These are phyloP conservation scores for Saccostrea cuccullata DNA, from an alignment of 1,140 invertebrate genomes.

Conservation along the genomic window DNA sequence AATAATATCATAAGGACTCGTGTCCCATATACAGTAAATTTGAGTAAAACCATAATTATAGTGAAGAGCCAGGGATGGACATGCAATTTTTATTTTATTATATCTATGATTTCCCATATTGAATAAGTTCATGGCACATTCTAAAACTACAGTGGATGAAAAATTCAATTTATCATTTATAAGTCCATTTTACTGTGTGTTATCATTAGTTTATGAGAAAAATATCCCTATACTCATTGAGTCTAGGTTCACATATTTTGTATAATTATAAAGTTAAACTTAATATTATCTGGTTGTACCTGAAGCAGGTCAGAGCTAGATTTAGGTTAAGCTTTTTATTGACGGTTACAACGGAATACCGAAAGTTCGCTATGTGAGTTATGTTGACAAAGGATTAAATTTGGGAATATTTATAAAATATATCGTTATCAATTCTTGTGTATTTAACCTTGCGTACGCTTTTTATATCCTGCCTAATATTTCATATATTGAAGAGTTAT, in stretches of 20 bases:
- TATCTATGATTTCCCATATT: too few relatives aligned
- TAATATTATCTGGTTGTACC: background rate
- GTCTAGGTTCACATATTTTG: background rate
- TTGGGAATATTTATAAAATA: background rate
- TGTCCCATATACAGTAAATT: background rate
- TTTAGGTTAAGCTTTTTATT: conserved; percentile 27
- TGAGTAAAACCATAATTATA: too few relatives aligned
- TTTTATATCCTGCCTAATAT: background rate
- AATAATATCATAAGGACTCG: background rate
- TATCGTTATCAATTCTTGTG: conserved; percentile 20
- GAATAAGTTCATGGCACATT: too few relatives aligned
- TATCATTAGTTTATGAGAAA: background rate
- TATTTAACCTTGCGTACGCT: background rate
- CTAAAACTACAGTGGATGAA: too few relatives aligned
- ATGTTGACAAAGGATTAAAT: background rate
- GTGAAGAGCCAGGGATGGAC: too few relatives aligned
- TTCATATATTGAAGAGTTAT: background rate
- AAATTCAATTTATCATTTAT: too few relatives aligned
- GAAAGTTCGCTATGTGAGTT: background rate
- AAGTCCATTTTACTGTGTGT: background rate
- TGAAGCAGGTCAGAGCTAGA: background rate
- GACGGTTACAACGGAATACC: background rate
- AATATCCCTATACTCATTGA: background rate
- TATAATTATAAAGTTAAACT: background rate
- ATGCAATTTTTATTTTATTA: too few relatives aligned